phyloP scores from a whole-genome alignment of 2,113 vertebrate species.

The Myodes glareolus region DNA sequence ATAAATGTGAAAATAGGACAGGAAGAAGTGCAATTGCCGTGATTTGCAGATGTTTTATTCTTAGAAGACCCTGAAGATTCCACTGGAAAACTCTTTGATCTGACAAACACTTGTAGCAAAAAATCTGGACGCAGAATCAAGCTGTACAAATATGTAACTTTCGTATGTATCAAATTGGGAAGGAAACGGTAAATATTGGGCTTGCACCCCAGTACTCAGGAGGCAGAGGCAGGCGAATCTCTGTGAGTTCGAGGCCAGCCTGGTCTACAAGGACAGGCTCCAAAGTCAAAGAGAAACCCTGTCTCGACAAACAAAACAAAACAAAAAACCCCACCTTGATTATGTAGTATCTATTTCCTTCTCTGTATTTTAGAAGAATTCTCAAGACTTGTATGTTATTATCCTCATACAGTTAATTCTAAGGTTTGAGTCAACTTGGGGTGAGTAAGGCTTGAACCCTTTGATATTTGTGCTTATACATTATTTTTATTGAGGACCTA shows the following conservation, averaged over 20 bases:
- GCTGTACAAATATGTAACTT: not conserved
- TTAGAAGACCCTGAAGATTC: not conserved
- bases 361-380: conserved; percentile 34
- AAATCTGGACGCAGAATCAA: not conserved
- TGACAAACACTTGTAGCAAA: not conserved
- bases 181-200: no score
- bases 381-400: not conserved
- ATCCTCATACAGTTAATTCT: conserved; percentile 15
- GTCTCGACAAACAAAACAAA: no score
- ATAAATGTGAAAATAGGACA: not conserved
- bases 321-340: no score
- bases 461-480: not conserved
- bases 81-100: not conserved
- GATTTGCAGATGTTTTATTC: not conserved
- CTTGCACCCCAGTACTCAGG: no score
- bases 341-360: not conserved
- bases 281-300: no score
- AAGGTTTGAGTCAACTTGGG: conserved; percentile 25
- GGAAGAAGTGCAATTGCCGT: not conserved
- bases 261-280: no score
- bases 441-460: conserved; percentile 4
- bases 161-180: not conserved
- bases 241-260: no score
- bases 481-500: not conserved
- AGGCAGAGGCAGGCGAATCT: no score